Base-by-base conservation (phyloP, 2,888 invertebrate species). In the Gryllus longicercus region DNA sequence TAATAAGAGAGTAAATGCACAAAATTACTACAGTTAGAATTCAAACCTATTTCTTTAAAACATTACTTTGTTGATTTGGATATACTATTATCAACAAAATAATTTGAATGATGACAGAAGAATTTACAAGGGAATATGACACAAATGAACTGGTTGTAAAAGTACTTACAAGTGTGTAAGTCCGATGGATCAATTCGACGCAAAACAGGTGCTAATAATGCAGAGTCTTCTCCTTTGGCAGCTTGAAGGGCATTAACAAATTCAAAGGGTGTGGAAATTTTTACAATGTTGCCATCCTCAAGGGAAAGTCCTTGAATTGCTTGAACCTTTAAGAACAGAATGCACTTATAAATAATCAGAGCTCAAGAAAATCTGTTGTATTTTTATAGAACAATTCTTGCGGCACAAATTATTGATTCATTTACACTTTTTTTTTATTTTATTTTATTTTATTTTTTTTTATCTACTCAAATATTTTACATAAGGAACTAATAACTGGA, bases 241-340 rank as follows among this genome's bases (percentile, higher is more conserved):
- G 50, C 18, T 51, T 81, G 77, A 79, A 79, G 80, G 11, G 63
- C 50, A 75, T 78, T 79, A 23, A 80, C 23, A 38, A 81, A 81
- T 50, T 81, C 81, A 79, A 51, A 81, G 8, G 81, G 80, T 25
- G 78, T 74, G 16, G 49, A 75, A 79, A 79, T 21, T 14, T 51
- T 51, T n/a, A 10, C 16, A 51, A 14, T 2, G 11, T 51, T 78
- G 50, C 21, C 51, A 51, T 51, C 23, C 23, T 16, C 51, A 23
- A 78, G 51, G 23, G 51, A 51, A 51, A 77, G 50, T 18, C 77
- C 21, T 77, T 77, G 63, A 63, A 63, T 63, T 18, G 63, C 63
- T 63, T 63, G 63, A 14, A 63, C 63, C 63, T 63, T 18, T 18
- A 63, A n/a, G n/a, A 63, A 63, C 63, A 63, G 38, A 38, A 38